These are phyloP conservation scores for Sorex fumeus DNA, from an alignment of 2,113 vertebrate genomes.

Conservation along the genomic window DNA sequence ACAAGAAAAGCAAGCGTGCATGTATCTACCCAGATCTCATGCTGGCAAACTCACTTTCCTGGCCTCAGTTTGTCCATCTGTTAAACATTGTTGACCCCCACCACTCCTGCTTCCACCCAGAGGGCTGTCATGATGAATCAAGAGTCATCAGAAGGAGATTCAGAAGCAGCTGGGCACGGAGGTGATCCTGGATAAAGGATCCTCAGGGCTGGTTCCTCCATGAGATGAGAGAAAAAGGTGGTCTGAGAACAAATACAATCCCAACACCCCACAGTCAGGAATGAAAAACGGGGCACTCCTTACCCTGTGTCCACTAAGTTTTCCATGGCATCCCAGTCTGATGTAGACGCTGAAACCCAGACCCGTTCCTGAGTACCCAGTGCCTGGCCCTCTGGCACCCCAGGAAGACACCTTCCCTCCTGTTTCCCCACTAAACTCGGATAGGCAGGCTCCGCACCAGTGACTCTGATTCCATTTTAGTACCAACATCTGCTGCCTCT, in stretches of 20 bases:
- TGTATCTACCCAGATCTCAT: not conserved
- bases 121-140: too few relatives aligned
- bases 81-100: not conserved
- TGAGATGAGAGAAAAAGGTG: too few relatives aligned
- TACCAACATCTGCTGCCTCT: constrained; percentile 41
- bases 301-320: not conserved
- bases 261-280: not conserved
- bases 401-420: constrained; percentile 9
- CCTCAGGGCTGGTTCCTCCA: too few relatives aligned
- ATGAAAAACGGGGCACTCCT: not conserved
- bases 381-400: not conserved
- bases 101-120: too few relatives aligned
- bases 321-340: not conserved
- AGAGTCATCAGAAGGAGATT: too few relatives aligned
- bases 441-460: not conserved
- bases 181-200: too few relatives aligned
- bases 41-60: not conserved
- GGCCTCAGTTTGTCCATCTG: not conserved
- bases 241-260: not conserved
- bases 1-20: not conserved
- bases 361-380: not conserved
- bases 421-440: not conserved
- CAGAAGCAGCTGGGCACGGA: too few relatives aligned
- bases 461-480: not conserved
- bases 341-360: not conserved